Evolutionary conservation across 2,113 vertebrate species (phyloP).

Genomic region (Brevimyrus niger): DNA sequence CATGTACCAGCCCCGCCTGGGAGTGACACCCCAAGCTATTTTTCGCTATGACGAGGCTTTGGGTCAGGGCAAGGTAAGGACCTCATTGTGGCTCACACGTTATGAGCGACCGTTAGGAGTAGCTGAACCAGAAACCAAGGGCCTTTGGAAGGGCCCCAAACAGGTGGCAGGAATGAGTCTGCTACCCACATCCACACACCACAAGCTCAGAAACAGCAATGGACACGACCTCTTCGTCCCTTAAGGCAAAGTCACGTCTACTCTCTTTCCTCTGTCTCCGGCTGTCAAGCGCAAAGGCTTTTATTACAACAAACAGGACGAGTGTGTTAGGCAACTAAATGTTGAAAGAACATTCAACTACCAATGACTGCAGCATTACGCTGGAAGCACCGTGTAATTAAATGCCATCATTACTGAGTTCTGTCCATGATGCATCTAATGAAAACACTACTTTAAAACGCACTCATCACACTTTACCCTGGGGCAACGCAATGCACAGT

Average conservation of each 20-base stretch:
- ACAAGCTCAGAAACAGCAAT: not conserved
- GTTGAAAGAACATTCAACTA: slow-evolving; percentile 55
- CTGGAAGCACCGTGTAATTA: slow-evolving; percentile 53
- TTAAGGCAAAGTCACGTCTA: slow-evolving; percentile 40
- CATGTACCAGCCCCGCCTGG: not conserved
- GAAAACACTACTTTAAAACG: slow-evolving; percentile 32
- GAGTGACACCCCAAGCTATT: not conserved
- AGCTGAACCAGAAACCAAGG: not conserved
- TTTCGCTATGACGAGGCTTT: not conserved
- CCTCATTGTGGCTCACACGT: not conserved
- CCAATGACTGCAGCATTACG: slow-evolving; percentile 54
- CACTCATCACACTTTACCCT: not conserved
- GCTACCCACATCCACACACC: not conserved
- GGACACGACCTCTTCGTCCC: slow-evolving; percentile 42
- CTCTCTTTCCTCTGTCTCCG: slow-evolving; percentile 41
- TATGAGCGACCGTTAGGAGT: not conserved
- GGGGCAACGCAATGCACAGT: not conserved
- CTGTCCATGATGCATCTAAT: slow-evolving; percentile 31
- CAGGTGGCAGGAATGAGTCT: not conserved
- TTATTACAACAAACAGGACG: slow-evolving; percentile 45
- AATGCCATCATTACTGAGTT: slow-evolving; percentile 40
- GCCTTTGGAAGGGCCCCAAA: not conserved
- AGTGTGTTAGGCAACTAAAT: slow-evolving; percentile 42
- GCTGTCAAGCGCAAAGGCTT: slow-evolving; percentile 44
- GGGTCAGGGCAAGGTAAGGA: not conserved